Evolutionary conservation across 2,888 invertebrate genomes (phyloP), one percentile per base, ranked within the genome.

Genomic region (Catocala sponsa): DNA sequence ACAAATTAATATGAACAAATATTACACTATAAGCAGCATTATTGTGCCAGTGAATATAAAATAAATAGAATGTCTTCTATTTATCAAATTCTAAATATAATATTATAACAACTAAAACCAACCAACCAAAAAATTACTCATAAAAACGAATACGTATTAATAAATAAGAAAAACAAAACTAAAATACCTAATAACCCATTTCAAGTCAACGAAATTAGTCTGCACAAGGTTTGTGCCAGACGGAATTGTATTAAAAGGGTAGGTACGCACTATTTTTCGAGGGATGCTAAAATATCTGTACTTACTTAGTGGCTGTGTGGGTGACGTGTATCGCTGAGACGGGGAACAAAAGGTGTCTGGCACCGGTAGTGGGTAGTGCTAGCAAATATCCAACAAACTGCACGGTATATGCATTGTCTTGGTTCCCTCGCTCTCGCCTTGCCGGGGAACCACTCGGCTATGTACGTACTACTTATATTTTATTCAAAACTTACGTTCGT

Each of bases 331-430:
- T 53, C 25, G 10, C 43, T 25, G 43, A 43, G 48, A 41, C 2
- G 49, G 11, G 67, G 76, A 81, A 87, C 86, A 87, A 86, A 82
- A 81, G 82, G 68, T 65, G 83, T 83, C 84, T 84, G 81, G 74
- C 75, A 77, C 72, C 25, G 58, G 74, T 75, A 74, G 70, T 59
- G 65, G 71, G 69, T 61, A 58, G 61, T 64, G 58, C 60, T 49
- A 58, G 76, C 74, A 74, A 74, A 79, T 74, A 72, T 69, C 72
- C 74, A 74, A 79, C 76, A 75, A 79, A 74, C 78, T 79, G 75
- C 72, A 72, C 68, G 72, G 76, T 76, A 82, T 80, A 69, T 77
- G 75, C 71, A 74, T 84, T 84, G 80, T 85, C 90, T 92, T 88
- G 91, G 88, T 63, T 66, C 63, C 65, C 63, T 64, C 25, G 55